Evolutionary conservation across 2,888 invertebrate species (phyloP).

Genomic region (Conomelus anceps): DNA sequence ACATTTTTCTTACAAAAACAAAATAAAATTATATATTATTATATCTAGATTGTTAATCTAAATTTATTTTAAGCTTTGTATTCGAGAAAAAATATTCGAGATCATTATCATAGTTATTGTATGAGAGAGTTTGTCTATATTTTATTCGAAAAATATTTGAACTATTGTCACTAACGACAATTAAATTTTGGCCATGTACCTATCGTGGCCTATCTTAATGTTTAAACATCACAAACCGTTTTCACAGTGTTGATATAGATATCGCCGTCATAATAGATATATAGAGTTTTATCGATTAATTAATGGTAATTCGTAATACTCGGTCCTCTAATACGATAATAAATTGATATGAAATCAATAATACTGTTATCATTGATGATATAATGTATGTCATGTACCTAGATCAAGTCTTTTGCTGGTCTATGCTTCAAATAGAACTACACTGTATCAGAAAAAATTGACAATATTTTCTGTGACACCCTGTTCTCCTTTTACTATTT

Average conservation of each 20-base stretch:
- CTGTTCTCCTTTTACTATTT: not conserved
- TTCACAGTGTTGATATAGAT: not conserved
- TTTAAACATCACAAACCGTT: not conserved
- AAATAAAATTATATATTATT: not conserved
- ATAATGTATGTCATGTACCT: not conserved
- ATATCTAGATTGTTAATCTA: not conserved
- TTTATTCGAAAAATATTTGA: not conserved
- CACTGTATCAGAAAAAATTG: not conserved
- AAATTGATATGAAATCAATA: not conserved
- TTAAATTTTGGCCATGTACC: not conserved
- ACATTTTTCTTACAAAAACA: not conserved
- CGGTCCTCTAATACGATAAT: not conserved
- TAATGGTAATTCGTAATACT: not conserved
- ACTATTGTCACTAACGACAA: not conserved
- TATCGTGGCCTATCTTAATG: not conserved
- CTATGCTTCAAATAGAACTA: not conserved
- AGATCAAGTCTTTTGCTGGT: not conserved
- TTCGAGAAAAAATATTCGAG: not conserved
- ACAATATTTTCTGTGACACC: not conserved
- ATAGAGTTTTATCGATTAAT: not conserved
- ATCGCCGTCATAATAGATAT: not conserved
- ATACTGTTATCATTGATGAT: not conserved
- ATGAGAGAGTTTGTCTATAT: not conserved
- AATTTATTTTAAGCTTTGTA: not conserved
- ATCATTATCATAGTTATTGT: not conserved